Evolutionary conservation across 2,113 vertebrate species (phyloP).

Genomic region (Chlorodrepanis virens): DNA sequence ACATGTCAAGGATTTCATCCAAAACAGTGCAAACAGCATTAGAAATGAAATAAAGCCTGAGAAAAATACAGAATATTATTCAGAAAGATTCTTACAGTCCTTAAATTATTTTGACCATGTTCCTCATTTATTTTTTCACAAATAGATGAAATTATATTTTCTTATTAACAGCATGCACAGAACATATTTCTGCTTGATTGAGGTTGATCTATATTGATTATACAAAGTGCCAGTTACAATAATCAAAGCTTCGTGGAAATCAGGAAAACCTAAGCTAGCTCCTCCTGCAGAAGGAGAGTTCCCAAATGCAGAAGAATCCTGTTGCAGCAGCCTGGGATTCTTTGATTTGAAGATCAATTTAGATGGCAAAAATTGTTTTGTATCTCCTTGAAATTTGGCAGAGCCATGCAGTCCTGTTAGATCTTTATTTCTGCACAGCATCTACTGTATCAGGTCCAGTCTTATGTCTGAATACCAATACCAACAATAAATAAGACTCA

Average conservation of each 20-base stretch:
- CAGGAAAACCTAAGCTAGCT: not conserved
- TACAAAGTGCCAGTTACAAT: not conserved
- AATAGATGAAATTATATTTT: not conserved
- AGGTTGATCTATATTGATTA: not conserved
- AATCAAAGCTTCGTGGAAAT: not conserved
- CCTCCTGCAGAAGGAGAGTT: not conserved
- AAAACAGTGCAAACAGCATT: not conserved
- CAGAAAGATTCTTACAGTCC: accelerated
- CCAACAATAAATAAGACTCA: slow-evolving; percentile 23
- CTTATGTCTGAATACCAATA: not conserved
- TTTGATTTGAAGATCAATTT: not conserved
- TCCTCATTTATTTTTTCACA: not conserved
- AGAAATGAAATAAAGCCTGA: not conserved
- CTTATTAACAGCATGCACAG: not conserved
- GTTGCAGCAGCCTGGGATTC: not conserved
- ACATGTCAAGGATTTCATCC: not conserved
- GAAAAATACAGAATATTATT: not conserved
- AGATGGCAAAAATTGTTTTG: not conserved
- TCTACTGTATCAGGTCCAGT: not conserved
- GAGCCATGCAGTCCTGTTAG: not conserved
- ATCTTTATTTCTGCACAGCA: not conserved
- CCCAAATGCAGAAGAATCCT: not conserved
- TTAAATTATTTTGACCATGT: not conserved
- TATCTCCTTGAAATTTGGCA: not conserved
- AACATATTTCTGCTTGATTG: not conserved